Evolutionary conservation across 2,113 vertebrate genomes (phyloP).

Genomic region (Dicentrarchus labrax): DNA sequence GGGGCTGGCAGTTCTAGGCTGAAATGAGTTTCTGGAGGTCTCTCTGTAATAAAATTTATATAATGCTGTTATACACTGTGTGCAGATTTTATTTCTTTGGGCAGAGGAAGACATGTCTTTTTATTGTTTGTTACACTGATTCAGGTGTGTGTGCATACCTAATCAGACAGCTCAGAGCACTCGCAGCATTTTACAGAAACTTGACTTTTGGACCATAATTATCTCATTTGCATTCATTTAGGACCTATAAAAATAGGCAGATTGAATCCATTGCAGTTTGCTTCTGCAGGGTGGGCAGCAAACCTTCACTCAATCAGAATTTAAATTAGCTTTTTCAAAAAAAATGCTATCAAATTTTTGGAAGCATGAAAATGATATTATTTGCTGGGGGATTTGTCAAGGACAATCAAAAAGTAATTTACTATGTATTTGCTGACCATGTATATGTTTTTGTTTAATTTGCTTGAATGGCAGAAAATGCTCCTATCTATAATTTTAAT

Average conservation of each 20-base stretch:
- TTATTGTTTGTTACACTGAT: constrained; percentile 49
- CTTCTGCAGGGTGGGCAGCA: constrained; percentile 25
- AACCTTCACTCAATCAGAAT: constrained; percentile 50
- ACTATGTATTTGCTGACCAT: constrained; percentile 21
- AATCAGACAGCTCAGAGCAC: constrained; percentile 29
- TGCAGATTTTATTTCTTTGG: constrained; percentile 49
- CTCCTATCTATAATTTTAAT: constrained; percentile 4
- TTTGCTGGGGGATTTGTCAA: constrained; percentile 49
- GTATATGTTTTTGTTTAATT: constrained; percentile 40
- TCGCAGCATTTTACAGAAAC: constrained; percentile 36
- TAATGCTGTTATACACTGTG: constrained; percentile 37
- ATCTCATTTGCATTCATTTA: constrained; percentile 58
- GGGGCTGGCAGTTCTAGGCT: constrained; percentile 24
- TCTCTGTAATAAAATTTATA: constrained; percentile 47
- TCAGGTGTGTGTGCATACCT: constrained; percentile 44
- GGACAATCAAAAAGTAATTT: constrained; percentile 55
- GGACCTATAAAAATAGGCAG: constrained; percentile 23
- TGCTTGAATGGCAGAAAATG: constrained; percentile 4
- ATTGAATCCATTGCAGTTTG: constrained; percentile 40
- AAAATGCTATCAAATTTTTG: constrained; percentile 31
- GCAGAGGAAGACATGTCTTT: constrained; percentile 12
- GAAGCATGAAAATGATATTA: constrained; percentile 31
- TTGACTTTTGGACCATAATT: constrained; percentile 56
- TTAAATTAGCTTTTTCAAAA: constrained; percentile 44
- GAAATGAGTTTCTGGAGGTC: constrained; percentile 42